phyloP scores from a whole-genome alignment of 1,140 invertebrate genomes.

The Heterodera schachtii region DNA sequence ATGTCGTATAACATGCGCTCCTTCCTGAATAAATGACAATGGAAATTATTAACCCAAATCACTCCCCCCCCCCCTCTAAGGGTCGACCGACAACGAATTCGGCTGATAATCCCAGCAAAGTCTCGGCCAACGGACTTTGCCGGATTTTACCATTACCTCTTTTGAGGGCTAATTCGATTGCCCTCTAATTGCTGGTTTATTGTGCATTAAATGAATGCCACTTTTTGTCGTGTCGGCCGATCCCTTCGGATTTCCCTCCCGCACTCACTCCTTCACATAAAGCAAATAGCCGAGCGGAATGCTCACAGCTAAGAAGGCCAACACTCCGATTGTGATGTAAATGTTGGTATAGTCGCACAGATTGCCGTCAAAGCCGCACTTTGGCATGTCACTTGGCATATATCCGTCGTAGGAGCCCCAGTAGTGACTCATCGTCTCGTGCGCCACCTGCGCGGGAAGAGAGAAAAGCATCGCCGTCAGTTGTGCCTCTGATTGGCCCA shows the following conservation, averaged over 20 bases:
- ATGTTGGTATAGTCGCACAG: slow-evolving; percentile 62
- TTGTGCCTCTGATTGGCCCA: background rate
- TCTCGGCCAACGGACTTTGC: too few species aligned
- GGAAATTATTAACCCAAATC: too few species aligned
- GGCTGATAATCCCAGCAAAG: too few species aligned
- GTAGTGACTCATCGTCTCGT: slow-evolving; percentile 59
- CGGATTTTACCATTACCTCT: too few species aligned
- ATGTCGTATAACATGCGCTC: slow-evolving; percentile 64
- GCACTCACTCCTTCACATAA: slow-evolving; percentile 61
- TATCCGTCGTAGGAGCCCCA: slow-evolving; percentile 48
- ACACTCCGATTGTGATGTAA: slow-evolving; percentile 50
- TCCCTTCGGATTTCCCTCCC: background rate
- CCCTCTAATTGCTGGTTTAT: too few species aligned
- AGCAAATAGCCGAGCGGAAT: slow-evolving; percentile 61
- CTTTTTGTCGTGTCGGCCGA: too few species aligned
- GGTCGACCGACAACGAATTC: too few species aligned
- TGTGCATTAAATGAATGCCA: too few species aligned
- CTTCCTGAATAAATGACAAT: slow-evolving; percentile 50
- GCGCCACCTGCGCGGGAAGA: slow-evolving; percentile 43
- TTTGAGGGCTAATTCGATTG: too few species aligned
- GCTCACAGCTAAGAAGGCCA: slow-evolving; percentile 49
- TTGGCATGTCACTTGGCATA: slow-evolving; percentile 50
- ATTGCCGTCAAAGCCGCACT: slow-evolving; percentile 61
- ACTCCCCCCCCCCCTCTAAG: too few species aligned
- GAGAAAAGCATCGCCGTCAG: slow-evolving; percentile 7